phyloP scores from a whole-genome alignment of 2,797 vertebrate genomes.

The Merluccius polli region DNA sequence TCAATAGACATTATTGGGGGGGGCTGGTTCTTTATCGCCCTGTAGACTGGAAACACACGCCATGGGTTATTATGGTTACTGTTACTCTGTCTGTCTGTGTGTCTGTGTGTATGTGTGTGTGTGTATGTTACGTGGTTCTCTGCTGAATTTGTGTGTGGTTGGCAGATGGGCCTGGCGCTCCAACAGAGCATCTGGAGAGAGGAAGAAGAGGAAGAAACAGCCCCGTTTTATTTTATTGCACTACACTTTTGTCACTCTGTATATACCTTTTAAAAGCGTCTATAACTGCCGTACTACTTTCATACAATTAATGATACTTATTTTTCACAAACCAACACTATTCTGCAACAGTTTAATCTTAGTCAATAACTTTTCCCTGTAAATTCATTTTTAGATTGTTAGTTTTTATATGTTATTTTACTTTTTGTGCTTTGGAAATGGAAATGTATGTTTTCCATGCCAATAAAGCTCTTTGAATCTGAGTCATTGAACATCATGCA shows the following conservation, averaged over 20 bases:
- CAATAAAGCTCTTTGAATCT: not conserved
- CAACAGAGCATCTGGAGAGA: conserved; percentile 65
- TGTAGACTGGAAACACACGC: conserved; percentile 63
- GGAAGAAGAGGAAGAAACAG: not conserved
- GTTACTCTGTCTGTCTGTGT: not conserved
- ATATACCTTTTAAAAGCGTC: too few relatives aligned
- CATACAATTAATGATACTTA: too few relatives aligned
- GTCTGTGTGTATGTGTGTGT: conserved; percentile 1
- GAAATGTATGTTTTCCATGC: not conserved
- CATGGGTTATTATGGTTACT: not conserved
- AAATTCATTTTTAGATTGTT: too few relatives aligned
- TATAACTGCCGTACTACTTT: too few relatives aligned
- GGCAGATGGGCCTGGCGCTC: conserved; percentile 77
- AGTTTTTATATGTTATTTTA: not conserved
- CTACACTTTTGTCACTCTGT: too few relatives aligned
- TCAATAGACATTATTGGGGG: conserved; percentile 84
- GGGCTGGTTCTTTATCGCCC: conserved; percentile 86
- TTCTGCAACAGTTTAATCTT: too few relatives aligned
- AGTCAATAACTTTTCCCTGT: too few relatives aligned
- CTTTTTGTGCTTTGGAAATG: not conserved
- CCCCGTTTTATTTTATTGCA: too few relatives aligned
- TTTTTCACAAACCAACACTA: too few relatives aligned
- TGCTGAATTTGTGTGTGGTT: conserved; percentile 79
- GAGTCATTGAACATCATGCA: not conserved
- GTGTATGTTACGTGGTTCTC: conserved; percentile 72